Evolutionary conservation across 2,888 invertebrate genomes (phyloP).

Genomic region (Dolomedes plantarius): DNA sequence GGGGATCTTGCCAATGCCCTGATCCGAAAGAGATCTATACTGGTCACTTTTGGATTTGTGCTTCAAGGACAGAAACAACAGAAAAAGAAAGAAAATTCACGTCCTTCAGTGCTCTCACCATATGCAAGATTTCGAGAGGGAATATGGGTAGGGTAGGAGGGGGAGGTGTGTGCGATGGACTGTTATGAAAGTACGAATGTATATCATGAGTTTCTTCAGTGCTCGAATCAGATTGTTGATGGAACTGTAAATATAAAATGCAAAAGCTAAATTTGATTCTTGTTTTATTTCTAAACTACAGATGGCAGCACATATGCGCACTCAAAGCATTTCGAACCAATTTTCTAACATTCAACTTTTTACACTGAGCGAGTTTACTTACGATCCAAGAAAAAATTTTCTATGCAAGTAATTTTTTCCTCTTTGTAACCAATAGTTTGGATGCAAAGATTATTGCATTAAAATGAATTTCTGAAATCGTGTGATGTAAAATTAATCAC

Average conservation of each 20-base stretch:
- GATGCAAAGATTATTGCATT: too few relatives aligned
- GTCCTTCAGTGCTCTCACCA: slow-evolving; percentile 54
- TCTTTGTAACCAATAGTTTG: too few relatives aligned
- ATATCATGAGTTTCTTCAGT: slow-evolving; percentile 9
- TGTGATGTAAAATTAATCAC: too few relatives aligned
- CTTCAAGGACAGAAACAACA: slow-evolving; percentile 47
- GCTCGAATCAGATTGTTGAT: slow-evolving; percentile 12
- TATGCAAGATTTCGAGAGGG: slow-evolving; percentile 20
- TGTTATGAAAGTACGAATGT: slow-evolving; percentile 8
- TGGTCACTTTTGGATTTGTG: slow-evolving; percentile 65
- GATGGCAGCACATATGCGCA: slow-evolving; percentile 10
- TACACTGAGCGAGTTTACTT: neutral
- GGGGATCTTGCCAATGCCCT: slow-evolving; percentile 85
- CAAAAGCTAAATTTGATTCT: neutral
- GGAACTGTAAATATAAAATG: slow-evolving; percentile 11
- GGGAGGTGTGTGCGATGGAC: slow-evolving; percentile 16
- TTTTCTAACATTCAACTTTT: neutral
- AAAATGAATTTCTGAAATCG: too few relatives aligned
- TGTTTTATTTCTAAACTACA: neutral
- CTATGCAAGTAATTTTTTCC: too few relatives aligned
- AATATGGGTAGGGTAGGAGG: slow-evolving; percentile 23
- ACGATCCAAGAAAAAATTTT: too few relatives aligned
- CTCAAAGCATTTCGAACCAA: neutral
- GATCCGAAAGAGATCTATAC: slow-evolving; percentile 58
- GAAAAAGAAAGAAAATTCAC: slow-evolving; percentile 50